These are phyloP conservation scores for Aphelocoma californica DNA, from an alignment of 2,797 vertebrate genomes.

Conservation along the genomic window DNA sequence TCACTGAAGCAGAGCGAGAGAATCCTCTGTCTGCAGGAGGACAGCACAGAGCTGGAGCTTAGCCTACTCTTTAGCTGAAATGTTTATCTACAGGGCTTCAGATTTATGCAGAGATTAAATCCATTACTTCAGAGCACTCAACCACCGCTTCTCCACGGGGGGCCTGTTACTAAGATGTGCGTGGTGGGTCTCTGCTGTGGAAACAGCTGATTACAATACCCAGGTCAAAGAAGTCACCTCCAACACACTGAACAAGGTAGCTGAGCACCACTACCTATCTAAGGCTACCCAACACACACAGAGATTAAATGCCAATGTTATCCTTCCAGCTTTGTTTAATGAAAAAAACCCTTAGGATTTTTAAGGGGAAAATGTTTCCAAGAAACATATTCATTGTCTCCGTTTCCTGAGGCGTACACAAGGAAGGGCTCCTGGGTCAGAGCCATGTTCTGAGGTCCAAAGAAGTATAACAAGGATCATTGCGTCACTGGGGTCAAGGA, in stretches of 20 bases:
- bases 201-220: not conserved
- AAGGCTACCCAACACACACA: not conserved
- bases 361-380: not conserved
- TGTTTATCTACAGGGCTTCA: conserved; percentile 25
- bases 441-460: not conserved
- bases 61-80: not conserved
- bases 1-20: not conserved
- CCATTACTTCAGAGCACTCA: conserved; percentile 28
- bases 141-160: not conserved
- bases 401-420: not conserved
- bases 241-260: not conserved
- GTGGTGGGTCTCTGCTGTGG: not conserved
- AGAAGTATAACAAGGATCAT: not conserved
- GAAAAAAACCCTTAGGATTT: not conserved
- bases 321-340: not conserved
- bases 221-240: not conserved
- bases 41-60: not conserved
- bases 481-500: not conserved
- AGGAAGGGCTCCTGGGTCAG: not conserved
- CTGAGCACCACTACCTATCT: not conserved
- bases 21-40: not conserved
- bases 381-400: not conserved
- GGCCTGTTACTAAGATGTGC: not conserved
- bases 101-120: conserved; percentile 41
- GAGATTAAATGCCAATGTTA: not conserved